These are phyloP conservation scores for Tautogolabrus adspersus DNA, from an alignment of 2,113 vertebrate genomes.

Conservation along the genomic window DNA sequence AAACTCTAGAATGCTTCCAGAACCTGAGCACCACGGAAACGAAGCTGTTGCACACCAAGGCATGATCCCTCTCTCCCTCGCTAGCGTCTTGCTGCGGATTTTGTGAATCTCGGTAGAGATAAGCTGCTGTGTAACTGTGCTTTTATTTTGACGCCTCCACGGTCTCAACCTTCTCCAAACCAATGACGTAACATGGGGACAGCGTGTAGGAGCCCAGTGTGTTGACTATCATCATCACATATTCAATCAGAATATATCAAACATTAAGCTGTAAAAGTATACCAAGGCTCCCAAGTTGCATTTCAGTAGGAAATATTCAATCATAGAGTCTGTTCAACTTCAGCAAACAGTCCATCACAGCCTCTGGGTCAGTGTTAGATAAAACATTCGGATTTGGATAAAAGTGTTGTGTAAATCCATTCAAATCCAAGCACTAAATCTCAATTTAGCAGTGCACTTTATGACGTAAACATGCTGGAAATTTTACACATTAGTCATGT, in stretches of 20 bases:
- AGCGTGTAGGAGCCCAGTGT: neutral
- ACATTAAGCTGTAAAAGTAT: neutral
- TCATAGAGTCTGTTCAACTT: neutral
- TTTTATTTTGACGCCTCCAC: slow-evolving; percentile 47
- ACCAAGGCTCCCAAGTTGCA: neutral
- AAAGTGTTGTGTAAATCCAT: slow-evolving; percentile 23
- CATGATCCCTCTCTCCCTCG: slow-evolving; percentile 22
- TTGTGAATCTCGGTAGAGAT: slow-evolving; percentile 57
- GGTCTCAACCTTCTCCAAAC: slow-evolving; percentile 46
- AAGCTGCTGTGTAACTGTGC: slow-evolving; percentile 20
- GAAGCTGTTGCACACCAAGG: slow-evolving; percentile 24
- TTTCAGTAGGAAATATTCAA: neutral
- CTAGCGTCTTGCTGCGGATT: slow-evolving; percentile 25
- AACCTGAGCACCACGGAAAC: slow-evolving; percentile 71
- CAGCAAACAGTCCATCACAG: neutral
- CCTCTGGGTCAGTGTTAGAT: slow-evolving; percentile 36
- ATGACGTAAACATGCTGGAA: slow-evolving; percentile 26
- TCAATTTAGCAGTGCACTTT: slow-evolving; percentile 14
- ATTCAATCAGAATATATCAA: neutral
- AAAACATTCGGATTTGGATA: slow-evolving; percentile 23
- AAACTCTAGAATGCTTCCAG: slow-evolving; percentile 74
- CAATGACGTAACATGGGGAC: slow-evolving; percentile 16
- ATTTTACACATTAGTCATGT: neutral
- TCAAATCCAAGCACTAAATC: slow-evolving; percentile 35
- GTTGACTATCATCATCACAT: neutral